phyloP scores from a whole-genome alignment of 2,797 vertebrate genomes.

The Enoplosus armatus region DNA sequence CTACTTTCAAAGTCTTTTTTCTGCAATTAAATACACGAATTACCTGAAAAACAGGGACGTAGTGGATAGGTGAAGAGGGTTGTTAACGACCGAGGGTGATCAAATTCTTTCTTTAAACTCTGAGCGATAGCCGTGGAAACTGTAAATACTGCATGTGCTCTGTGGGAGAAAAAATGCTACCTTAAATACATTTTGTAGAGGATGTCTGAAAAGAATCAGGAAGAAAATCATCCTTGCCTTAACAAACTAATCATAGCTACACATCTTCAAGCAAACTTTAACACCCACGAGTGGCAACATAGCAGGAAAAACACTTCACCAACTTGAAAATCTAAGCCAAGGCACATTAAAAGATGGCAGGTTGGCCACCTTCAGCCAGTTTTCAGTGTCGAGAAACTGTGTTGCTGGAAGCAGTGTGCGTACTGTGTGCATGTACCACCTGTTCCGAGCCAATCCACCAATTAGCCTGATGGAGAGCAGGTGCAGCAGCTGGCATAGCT shows the following conservation, averaged over 20 bases:
- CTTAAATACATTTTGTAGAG: too few species aligned
- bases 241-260: background rate
- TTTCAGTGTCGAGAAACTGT: background rate
- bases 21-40: background rate
- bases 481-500: conserved; percentile 7
- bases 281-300: background rate
- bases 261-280: background rate
- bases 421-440: background rate
- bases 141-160: too few species aligned
- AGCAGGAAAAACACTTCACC: background rate
- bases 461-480: conserved; percentile 2
- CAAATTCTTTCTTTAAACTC: too few species aligned
- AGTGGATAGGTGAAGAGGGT: background rate
- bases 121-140: too few species aligned
- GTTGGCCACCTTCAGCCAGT: background rate
- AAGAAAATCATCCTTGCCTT: background rate
- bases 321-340: background rate
- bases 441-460: background rate
- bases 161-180: too few species aligned
- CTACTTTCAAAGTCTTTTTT: background rate
- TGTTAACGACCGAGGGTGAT: background rate
- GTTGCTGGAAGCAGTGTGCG: background rate
- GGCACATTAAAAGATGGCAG: background rate
- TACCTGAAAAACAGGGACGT: background rate
- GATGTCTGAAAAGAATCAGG: too few species aligned